Evolutionary conservation across 1,140 invertebrate species (phyloP), one percentile per base, ranked within the genome.

Genomic region (Drosophila melanogaster): DNA sequence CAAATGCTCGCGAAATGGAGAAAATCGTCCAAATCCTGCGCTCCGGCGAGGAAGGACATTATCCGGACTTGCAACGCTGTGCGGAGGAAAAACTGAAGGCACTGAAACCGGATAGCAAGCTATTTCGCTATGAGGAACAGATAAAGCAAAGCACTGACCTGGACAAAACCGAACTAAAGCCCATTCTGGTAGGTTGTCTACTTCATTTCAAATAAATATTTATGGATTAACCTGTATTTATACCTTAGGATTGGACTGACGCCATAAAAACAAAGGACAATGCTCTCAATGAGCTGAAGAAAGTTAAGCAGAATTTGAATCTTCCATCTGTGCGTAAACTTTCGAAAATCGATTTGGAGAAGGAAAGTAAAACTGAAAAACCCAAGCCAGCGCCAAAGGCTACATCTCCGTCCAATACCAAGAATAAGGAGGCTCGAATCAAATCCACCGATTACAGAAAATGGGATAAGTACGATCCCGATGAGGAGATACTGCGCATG

Each of bases 401-500:
- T 2, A 4, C 41, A 17, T 1, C 54, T 15, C 24, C 41, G 40
- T 5, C 38, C 8, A 49, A 49, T 8, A 5, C 37, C 0, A 73
- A 57, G 8, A 22, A 64, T 5, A 64, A 64, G 33, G 70, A 72
- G 5, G 11, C 59, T 1, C 73, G 83, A 6, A 75, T 79, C 17
- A 75, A 91, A 33, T 93, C 93, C 11, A 95, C 93, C 5, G 94
- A 96, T 75, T 96, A 96, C 69, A 85, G 79, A 1, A 93, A 93
- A 61, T 96, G 95, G 95, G 94, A 96, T 80, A 95, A 95, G 87
- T 96, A 94, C 80, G 95, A 96, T 86, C 93, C 93, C 1, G 95
- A 96, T 53, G 93, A 93, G 12, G 95, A 96, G 91, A 81, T 95
- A 8, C 91, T 94, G 49, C 94, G 94, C 72, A 94, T 95, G 84